These are phyloP conservation scores for Cichlasoma orientale DNA, from an alignment of 2,797 vertebrate genomes.

Conservation along the genomic window DNA sequence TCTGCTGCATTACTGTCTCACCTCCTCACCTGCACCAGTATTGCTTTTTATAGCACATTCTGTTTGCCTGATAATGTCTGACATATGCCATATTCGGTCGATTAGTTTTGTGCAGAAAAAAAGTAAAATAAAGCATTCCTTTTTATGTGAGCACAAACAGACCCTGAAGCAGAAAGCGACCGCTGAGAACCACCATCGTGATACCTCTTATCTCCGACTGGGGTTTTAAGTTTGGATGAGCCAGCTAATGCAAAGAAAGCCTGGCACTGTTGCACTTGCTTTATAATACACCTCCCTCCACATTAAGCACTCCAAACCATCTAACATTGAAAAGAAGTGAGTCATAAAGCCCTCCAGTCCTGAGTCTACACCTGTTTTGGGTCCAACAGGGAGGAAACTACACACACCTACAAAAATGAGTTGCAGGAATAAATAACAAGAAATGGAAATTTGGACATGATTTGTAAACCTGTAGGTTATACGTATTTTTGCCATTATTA, in stretches of 20 bases:
- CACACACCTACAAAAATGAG: too few relatives aligned
- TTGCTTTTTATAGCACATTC: too few relatives aligned
- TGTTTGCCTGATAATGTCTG: too few relatives aligned
- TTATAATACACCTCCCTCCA: neutral
- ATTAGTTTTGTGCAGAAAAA: neutral
- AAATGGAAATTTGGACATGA: too few relatives aligned
- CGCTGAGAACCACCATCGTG: neutral
- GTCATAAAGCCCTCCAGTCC: neutral
- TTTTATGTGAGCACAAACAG: neutral
- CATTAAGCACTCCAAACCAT: neutral
- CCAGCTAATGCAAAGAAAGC: too few relatives aligned
- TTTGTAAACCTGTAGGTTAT: too few relatives aligned
- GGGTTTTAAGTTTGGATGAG: neutral
- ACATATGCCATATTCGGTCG: accelerated
- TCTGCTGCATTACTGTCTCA: too few relatives aligned
- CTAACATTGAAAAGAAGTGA: neutral
- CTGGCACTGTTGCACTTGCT: neutral
- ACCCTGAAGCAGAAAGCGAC: too few relatives aligned
- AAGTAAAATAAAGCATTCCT: neutral
- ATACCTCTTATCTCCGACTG: neutral
- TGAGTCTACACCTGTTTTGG: neutral
- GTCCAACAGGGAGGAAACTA: too few relatives aligned
- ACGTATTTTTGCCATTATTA: too few relatives aligned
- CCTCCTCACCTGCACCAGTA: too few relatives aligned
- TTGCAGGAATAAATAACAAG: too few relatives aligned